phyloP scores from a whole-genome alignment of 2,113 vertebrate species.

The Lepus europaeus region DNA sequence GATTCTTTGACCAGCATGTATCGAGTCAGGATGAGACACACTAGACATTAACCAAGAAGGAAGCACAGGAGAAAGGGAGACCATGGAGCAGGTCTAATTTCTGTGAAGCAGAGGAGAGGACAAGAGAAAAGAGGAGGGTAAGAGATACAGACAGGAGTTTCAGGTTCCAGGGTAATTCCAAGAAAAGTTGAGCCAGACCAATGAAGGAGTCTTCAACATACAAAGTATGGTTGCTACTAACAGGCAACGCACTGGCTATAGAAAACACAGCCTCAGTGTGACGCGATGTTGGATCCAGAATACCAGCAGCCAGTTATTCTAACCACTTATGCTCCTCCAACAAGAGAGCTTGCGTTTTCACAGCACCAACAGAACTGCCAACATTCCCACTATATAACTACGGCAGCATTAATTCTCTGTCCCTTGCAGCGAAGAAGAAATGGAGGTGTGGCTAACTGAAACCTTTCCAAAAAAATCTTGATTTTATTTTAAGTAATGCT shows the following conservation, averaged over 20 bases:
- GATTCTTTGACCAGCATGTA: neutral
- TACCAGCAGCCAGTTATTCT: no score
- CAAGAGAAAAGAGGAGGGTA: neutral
- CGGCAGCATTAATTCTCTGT: neutral
- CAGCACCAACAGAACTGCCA: neutral
- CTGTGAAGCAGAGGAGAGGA: no score
- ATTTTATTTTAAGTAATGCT: neutral
- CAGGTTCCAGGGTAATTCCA: neutral
- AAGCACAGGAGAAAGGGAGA: neutral
- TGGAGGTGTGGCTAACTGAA: neutral
- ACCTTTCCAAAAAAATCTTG: neutral
- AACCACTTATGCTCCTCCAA: neutral
- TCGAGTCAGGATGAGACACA: neutral
- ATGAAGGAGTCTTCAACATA: neutral
- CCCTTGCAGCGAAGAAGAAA: neutral
- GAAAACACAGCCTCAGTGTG: accelerated
- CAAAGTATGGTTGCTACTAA: neutral
- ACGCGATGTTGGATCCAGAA: neutral
- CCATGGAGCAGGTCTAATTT: neutral
- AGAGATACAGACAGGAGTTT: neutral
- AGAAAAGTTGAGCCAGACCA: neutral
- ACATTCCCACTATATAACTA: neutral
- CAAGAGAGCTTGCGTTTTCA: neutral
- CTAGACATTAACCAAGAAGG: neutral
- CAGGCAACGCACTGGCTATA: neutral